These are phyloP conservation scores for Chamaetylas fuelleborni DNA, from an alignment of 2,113 vertebrate species.

Conservation along the genomic window DNA sequence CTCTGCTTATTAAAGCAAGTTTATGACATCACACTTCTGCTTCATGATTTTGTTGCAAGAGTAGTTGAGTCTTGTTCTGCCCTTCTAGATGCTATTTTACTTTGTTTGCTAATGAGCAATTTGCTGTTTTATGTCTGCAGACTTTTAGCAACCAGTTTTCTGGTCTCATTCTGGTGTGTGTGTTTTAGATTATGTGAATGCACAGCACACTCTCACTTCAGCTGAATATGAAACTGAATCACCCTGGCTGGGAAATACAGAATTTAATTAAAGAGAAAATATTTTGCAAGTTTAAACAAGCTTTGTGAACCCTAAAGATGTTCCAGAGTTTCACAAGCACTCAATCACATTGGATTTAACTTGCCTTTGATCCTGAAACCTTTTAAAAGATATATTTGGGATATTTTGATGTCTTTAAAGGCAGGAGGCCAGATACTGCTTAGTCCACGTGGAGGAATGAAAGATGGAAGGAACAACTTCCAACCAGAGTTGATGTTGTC, in stretches of 20 bases:
- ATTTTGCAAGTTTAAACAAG: slow-evolving; percentile 43
- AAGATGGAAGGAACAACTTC: background rate
- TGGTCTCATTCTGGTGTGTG: background rate
- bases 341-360: background rate
- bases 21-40: background rate
- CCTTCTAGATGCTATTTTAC: background rate
- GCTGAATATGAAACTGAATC: slow-evolving; percentile 4
- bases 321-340: slow-evolving; percentile 21
- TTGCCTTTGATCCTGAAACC: slow-evolving; percentile 1
- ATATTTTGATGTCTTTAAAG: background rate
- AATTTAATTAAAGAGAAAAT: slow-evolving; percentile 40
- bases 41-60: background rate
- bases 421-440: background rate
- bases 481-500: background rate
- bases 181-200: slow-evolving; percentile 12
- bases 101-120: background rate
- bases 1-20: background rate
- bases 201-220: background rate
- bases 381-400: background rate
- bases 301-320: background rate
- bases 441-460: background rate
- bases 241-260: background rate
- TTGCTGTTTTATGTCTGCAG: background rate
- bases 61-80: background rate
- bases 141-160: background rate